phyloP scores from a whole-genome alignment of 1,140 invertebrate species.

The Drosophila bipectinata region DNA sequence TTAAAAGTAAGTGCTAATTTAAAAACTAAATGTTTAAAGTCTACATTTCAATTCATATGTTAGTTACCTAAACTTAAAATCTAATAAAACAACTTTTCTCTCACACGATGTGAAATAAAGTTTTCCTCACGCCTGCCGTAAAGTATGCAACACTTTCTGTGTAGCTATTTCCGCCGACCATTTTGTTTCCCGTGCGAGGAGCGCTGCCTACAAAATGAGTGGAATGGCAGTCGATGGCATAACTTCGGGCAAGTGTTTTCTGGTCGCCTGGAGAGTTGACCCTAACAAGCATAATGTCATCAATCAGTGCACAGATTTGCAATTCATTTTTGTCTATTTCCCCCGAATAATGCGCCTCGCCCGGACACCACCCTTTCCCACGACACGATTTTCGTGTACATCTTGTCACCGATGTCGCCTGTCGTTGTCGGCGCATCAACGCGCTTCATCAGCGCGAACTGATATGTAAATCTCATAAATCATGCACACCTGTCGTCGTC shows the following conservation, averaged over 20 bases:
- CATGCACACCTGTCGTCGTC: constrained; percentile 80
- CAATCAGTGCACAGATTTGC: constrained; percentile 80
- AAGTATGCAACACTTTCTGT: constrained; percentile 19
- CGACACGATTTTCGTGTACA: background rate
- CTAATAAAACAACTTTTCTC: background rate
- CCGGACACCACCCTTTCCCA: background rate
- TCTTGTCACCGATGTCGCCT: constrained; percentile 45
- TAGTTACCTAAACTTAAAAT: constrained; percentile 6
- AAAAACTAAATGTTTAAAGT: background rate
- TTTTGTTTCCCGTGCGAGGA: constrained; percentile 28
- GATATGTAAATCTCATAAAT: constrained; percentile 82
- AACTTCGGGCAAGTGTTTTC: constrained; percentile 3
- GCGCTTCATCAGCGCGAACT: constrained; percentile 73
- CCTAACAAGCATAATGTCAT: constrained; percentile 63
- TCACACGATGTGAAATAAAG: background rate
- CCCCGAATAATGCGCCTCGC: background rate
- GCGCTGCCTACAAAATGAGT: background rate
- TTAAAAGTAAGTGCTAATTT: background rate
- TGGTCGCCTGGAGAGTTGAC: constrained; percentile 10
- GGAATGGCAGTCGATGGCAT: background rate
- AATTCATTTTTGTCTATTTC: constrained; percentile 59
- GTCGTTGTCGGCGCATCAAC: constrained; percentile 73
- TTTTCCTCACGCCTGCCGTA: background rate
- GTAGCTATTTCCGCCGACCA: background rate
- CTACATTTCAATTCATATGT: no score